Evolutionary conservation across 2,797 vertebrate species (phyloP), one percentile per base, ranked within the genome.

Genomic region (Sebastolobus alascanus): DNA sequence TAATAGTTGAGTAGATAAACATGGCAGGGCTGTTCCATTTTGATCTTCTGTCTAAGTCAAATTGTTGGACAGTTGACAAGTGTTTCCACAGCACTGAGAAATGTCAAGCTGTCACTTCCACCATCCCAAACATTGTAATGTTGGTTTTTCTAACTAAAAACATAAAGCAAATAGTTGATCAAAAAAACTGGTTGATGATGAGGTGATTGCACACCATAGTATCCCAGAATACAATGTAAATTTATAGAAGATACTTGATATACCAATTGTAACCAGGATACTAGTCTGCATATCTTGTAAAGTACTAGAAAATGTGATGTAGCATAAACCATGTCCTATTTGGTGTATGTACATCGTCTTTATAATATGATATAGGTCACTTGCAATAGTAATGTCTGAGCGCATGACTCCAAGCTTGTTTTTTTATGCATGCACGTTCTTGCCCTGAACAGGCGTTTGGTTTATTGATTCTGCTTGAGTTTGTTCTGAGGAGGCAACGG

Each of bases 381-480:
- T 29, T 73, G 40, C 14, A 58, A 52, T 27, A 67, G 18, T 60
- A 61, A 56, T 25, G 3, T 65, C 11, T 65, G 6, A 61, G 12
- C 37, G 37, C 38, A 22, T 72, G 46, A 58, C 66, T 70, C 20
- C 20, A 1, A 5, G 5, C 58, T 10, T 68, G 29, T 72, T 75
- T 73, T 56, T 73, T 61, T 5, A 27, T 33, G 27, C 74, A 13
- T 37, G 63, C 18, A 68, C 40, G 1, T 27, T 78, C 55, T 67
- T 78, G 61, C 55, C 31, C 58, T 63, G 11, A 75, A 27, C 54
- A 58, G 27, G 55, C 5, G 0, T 67, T 63, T 50, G 55, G 4
- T 35, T 72, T 73, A 65, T 72, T 78, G 35, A 79, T 74, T 73
- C 40, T 70, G 25, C 25, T 38, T 20, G 18, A 61, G 67, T 83